Evolutionary conservation across 2,888 invertebrate genomes (phyloP).

Genomic region (Pecten maximus): DNA sequence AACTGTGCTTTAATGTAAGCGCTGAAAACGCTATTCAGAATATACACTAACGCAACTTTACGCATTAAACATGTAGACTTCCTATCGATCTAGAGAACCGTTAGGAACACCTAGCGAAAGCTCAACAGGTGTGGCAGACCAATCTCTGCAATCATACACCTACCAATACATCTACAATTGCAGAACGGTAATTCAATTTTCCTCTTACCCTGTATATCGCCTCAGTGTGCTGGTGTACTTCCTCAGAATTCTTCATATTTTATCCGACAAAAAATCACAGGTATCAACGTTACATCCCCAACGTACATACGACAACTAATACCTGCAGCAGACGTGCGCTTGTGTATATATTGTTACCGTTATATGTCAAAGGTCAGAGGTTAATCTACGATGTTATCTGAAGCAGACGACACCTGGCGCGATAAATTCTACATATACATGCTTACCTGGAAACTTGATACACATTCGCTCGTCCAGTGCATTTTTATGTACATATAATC

Average conservation of each 20-base stretch:
- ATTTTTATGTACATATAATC: no score
- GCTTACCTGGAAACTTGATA: not conserved
- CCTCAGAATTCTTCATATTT: conserved; percentile 68
- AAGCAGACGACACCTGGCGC: conserved; percentile 32
- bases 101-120: conserved; percentile 3
- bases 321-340: conserved; percentile 31
- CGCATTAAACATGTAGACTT: not conserved
- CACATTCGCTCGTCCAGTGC: not conserved
- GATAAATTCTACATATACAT: not conserved
- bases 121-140: conserved; percentile 4
- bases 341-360: conserved; percentile 47
- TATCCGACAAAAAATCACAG: conserved; percentile 33
- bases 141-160: not conserved
- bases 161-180: not conserved
- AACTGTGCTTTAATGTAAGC: not conserved
- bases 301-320: conserved; percentile 27
- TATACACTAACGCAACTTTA: not conserved
- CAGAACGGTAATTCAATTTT: not conserved
- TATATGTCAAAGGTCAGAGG: conserved; percentile 55
- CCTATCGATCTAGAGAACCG: not conserved
- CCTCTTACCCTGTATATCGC: conserved; percentile 66
- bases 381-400: conserved; percentile 37
- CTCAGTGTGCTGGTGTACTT: conserved; percentile 68
- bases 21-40: not conserved
- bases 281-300: conserved; percentile 20